These are phyloP conservation scores for Aethes cnicana DNA, from an alignment of 2,888 invertebrate species.

Conservation along the genomic window DNA sequence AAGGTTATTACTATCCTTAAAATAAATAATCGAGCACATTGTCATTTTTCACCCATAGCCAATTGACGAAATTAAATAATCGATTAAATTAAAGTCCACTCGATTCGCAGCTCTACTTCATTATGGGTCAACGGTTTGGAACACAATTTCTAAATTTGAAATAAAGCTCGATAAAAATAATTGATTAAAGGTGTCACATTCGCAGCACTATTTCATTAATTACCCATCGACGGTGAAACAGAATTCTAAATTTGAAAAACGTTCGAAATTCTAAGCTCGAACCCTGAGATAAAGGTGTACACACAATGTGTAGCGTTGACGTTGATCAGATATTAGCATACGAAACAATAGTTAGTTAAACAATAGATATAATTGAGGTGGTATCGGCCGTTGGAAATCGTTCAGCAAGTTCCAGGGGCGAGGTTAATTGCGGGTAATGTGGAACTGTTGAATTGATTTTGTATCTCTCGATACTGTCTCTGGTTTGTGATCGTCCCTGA, in stretches of 20 bases:
- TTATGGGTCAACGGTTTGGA: no score
- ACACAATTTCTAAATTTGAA: background rate
- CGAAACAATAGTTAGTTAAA: slow-evolving; percentile 41
- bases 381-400: slow-evolving; percentile 28
- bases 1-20: no score
- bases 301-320: slow-evolving; percentile 20
- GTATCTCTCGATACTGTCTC: slow-evolving; percentile 25
- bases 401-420: slow-evolving; percentile 29
- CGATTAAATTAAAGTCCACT: no score
- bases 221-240: no score
- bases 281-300: slow-evolving; percentile 6
- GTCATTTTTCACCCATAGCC: no score
- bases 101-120: no score
- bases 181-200: no score
- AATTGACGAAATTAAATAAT: no score
- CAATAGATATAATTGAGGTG: slow-evolving; percentile 55
- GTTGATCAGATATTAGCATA: slow-evolving; percentile 35
- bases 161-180: background rate
- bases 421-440: slow-evolving; percentile 49
- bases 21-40: no score
- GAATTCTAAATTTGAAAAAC: background rate
- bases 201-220: no score
- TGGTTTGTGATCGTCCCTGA: slow-evolving; percentile 18
- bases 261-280: background rate
- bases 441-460: slow-evolving; percentile 49